phyloP scores from a whole-genome alignment of 2,113 vertebrate species.

The Leptobrachium ailaonicum region DNA sequence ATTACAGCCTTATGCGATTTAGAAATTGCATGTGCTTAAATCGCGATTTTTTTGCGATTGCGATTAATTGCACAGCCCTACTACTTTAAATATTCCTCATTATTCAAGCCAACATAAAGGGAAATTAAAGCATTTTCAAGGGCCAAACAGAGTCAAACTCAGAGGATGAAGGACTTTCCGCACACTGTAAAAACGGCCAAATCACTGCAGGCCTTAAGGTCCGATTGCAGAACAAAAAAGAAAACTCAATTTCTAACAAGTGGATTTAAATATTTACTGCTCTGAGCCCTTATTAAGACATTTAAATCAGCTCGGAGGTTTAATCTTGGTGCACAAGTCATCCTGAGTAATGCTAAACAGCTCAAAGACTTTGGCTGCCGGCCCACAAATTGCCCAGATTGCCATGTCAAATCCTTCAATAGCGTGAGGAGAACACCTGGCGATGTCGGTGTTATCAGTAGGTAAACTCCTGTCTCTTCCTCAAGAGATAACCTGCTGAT shows the following conservation, averaged over 20 bases:
- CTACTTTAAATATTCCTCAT: no score
- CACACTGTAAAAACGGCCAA: not conserved
- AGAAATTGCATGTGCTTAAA: no score
- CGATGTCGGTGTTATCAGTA: not conserved
- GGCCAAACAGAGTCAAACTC: not conserved
- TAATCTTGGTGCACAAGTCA: slow-evolving; percentile 36
- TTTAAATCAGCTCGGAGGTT: slow-evolving; percentile 40
- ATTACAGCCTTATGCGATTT: no score
- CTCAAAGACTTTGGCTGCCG: slow-evolving; percentile 18
- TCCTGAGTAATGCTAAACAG: slow-evolving; percentile 21
- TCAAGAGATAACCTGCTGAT: no score
- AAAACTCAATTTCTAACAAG: slow-evolving; percentile 41
- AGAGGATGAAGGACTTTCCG: not conserved
- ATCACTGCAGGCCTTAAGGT: not conserved
- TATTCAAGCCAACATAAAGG: no score
- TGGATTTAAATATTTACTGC: slow-evolving; percentile 45
- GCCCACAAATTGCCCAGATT: slow-evolving; percentile 25
- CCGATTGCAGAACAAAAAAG: slow-evolving; percentile 11
- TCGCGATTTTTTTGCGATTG: no score
- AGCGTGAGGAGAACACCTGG: slow-evolving; percentile 1
- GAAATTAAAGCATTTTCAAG: not conserved
- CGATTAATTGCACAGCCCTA: no score
- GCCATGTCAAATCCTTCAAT: slow-evolving; percentile 14
- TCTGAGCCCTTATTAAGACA: slow-evolving; percentile 45
- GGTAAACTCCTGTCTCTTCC: not conserved